phyloP scores from a whole-genome alignment of 1,140 invertebrate species.

The Drosophila nigrodunni region DNA sequence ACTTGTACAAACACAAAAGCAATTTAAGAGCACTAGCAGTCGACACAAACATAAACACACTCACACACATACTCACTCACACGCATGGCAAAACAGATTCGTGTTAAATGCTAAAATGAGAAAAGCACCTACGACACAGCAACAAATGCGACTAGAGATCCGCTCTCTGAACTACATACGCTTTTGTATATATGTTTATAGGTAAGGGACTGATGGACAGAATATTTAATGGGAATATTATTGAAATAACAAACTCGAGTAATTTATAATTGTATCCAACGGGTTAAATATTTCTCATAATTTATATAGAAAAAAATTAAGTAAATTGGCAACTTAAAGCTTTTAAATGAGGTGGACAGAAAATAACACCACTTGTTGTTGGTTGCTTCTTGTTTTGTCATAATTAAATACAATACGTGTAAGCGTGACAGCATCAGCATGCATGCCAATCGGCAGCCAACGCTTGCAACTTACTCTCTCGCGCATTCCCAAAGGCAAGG shows the following conservation, averaged over 20 bases:
- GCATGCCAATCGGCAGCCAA: slow-evolving; percentile 34
- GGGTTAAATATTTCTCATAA: neutral
- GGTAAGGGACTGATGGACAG: slow-evolving; percentile 8
- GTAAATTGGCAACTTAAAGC: slow-evolving; percentile 59
- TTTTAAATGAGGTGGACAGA: slow-evolving; percentile 47
- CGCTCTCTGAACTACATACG: slow-evolving; percentile 40
- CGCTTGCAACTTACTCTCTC: slow-evolving; percentile 31
- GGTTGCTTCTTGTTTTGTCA: slow-evolving; percentile 50
- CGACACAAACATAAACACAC: slow-evolving; percentile 13
- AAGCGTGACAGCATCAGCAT: slow-evolving; percentile 72
- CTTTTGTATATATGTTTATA: slow-evolving; percentile 9
- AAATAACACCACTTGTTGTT: slow-evolving; percentile 78
- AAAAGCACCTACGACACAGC: slow-evolving; percentile 40
- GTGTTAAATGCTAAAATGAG: slow-evolving; percentile 67
- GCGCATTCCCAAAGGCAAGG: slow-evolving; percentile 64
- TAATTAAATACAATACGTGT: slow-evolving; percentile 77
- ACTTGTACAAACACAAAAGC: slow-evolving; percentile 40
- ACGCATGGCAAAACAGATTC: slow-evolving; percentile 37
- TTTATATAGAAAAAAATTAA: neutral
- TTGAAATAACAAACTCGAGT: slow-evolving; percentile 6
- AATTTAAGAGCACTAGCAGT: slow-evolving; percentile 64
- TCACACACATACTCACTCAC: neutral
- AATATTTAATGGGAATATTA: slow-evolving; percentile 17
- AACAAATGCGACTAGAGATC: slow-evolving; percentile 49
- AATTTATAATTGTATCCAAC: neutral